Conservation (phyloP, 1,140 invertebrate species). For the Calephelis nemesis region DNA sequence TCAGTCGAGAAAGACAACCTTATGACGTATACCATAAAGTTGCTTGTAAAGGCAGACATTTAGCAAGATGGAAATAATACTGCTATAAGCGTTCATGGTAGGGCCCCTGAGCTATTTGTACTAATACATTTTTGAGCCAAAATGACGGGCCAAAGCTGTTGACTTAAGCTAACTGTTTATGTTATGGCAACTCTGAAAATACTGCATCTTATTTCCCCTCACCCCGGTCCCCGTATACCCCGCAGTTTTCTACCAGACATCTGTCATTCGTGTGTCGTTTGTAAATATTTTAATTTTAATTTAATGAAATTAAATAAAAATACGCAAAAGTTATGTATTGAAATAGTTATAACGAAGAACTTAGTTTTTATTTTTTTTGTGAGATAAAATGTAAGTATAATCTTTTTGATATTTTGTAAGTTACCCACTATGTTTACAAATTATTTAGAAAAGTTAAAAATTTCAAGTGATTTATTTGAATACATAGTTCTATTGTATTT, state of each 20-base stretch:
- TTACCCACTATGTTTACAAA: no score
- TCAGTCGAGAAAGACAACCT: no score
- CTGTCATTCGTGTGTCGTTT: slow-evolving; percentile 19
- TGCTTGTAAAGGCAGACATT: no score
- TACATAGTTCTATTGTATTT: no score
- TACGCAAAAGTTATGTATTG: slow-evolving; percentile 17
- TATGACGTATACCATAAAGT: no score
- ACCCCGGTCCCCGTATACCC: not conserved
- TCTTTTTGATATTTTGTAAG: not conserved
- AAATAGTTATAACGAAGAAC: slow-evolving; percentile 8
- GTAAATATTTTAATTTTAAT: slow-evolving; percentile 18
- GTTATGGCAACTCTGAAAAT: not conserved
- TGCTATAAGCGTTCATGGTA: no score
- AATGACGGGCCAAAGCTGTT: not conserved
- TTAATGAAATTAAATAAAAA: slow-evolving; percentile 11
- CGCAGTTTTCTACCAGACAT: slow-evolving; percentile 5
- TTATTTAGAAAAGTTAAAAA: no score
- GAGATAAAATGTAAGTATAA: slow-evolving; percentile 9
- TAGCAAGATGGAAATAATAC: no score
- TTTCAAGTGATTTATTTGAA: no score
- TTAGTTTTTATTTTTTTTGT: slow-evolving; percentile 21
- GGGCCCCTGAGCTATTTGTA: no score
- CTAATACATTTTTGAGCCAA: not conserved
- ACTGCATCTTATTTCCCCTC: slow-evolving; percentile 2
- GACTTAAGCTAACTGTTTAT: not conserved